Evolutionary conservation across 2,113 vertebrate species (phyloP).

Genomic region (Craseonycteris thonglongyai): DNA sequence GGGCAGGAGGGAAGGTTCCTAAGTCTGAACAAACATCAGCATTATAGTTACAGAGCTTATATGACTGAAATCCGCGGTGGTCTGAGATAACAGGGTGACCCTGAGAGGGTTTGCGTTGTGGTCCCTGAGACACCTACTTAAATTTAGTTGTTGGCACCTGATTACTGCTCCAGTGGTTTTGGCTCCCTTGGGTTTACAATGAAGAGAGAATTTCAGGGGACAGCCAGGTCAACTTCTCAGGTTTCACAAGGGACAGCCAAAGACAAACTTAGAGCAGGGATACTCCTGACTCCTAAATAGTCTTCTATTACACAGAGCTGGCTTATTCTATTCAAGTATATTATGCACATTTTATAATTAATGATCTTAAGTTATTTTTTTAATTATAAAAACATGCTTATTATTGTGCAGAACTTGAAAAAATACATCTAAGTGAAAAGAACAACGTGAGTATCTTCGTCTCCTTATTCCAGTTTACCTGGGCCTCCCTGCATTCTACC

Average conservation of each 20-base stretch:
- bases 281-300: neutral
- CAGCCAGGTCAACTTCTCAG: neutral
- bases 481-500: neutral
- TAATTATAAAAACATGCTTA: neutral
- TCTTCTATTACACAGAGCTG: neutral
- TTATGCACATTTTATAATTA: neutral
- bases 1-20: neutral
- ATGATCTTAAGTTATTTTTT: neutral
- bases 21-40: slow-evolving; percentile 7
- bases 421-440: neutral
- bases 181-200: neutral
- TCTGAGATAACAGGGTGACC: neutral
- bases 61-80: neutral
- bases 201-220: neutral
- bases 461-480: neutral
- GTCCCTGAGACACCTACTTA: neutral
- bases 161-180: neutral
- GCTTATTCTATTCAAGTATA: neutral
- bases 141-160: neutral
- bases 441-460: neutral
- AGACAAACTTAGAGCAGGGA: neutral
- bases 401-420: neutral
- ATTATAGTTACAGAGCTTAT: neutral
- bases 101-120: neutral
- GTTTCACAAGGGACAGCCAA: neutral